Base-by-base conservation (phyloP, 2,888 invertebrate species). In the Cosmorhoe ocellata region DNA sequence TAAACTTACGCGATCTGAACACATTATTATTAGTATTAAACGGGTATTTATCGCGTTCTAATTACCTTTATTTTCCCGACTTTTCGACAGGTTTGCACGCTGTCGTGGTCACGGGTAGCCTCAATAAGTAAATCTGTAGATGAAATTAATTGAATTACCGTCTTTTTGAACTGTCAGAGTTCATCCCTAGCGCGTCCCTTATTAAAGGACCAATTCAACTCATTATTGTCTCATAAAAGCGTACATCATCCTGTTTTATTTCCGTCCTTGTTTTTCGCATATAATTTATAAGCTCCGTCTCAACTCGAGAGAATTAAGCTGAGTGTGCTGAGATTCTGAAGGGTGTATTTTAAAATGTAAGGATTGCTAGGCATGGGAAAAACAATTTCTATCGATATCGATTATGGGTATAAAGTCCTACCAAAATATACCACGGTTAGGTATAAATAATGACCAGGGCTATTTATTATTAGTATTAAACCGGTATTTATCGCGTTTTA, bases 191-290 rank as follows among this genome's bases (percentile, higher is more conserved):
- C 42, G 14, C 41, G 47, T 42, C 52, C 49, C 54, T 63, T 60
- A 60, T 63, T 65, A 65, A 63, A 60, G 61, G 61, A 86, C 87
- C 87, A 86, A 87, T 89, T 88, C 84, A 85, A 88, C 83, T 86
- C 86, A 88, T 87, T 88, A 87, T 80, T 79, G 79, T 78, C 81
- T 80, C 84, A 82, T 83, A 84, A 86, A 85, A 84, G 79, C 79
- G 82, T 83, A 79, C 84, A 82, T 87, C 87, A 87, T 86, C 84
- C 84, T 86, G 86, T 84, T 85, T 79, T 79, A 76, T 74, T 66
- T 57, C 56, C 58, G 58, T 82, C 84, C 38, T 37, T 45, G 53
- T 61, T 75, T 38, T 59, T 81, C 71, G 48, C 45, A 42, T 70
- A 10, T 12, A 30, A 5, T 39, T 14, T 22, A 4, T 60, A 63